phyloP scores from a whole-genome alignment of 2,797 vertebrate genomes.

The Uromys caudimaculatus region DNA sequence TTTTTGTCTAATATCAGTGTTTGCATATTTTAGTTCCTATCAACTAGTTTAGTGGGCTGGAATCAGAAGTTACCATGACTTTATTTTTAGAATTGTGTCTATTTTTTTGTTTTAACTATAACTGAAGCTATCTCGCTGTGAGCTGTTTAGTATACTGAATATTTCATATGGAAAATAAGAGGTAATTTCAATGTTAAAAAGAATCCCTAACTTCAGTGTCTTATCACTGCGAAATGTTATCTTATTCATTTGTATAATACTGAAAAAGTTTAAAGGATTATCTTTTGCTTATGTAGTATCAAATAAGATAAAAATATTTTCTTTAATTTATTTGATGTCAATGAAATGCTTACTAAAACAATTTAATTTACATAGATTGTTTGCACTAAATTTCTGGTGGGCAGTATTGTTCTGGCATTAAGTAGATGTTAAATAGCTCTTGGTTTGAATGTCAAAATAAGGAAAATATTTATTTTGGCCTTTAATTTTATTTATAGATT shows the following conservation, averaged over 20 bases:
- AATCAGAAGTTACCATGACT: background rate
- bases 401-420: background rate
- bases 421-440: constrained; percentile 25
- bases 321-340: background rate
- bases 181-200: background rate
- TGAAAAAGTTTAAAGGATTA: background rate
- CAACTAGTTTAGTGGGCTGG: background rate
- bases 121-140: background rate
- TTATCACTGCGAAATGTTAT: background rate
- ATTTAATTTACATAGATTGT: background rate
- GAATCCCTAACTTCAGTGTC: background rate
- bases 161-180: background rate
- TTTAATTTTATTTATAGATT: constrained; percentile 62
- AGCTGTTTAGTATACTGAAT: background rate
- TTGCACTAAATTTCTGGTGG: background rate
- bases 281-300: background rate
- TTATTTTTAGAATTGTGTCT: background rate
- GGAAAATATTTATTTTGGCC: constrained; percentile 51
- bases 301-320: constrained; percentile 18
- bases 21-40: background rate
- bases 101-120: background rate
- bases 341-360: background rate
- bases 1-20: background rate
- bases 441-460: constrained; percentile 36
- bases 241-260: background rate